Conservation (phyloP, 2,113 vertebrate species). For the Sphyrna mokarran region DNA sequence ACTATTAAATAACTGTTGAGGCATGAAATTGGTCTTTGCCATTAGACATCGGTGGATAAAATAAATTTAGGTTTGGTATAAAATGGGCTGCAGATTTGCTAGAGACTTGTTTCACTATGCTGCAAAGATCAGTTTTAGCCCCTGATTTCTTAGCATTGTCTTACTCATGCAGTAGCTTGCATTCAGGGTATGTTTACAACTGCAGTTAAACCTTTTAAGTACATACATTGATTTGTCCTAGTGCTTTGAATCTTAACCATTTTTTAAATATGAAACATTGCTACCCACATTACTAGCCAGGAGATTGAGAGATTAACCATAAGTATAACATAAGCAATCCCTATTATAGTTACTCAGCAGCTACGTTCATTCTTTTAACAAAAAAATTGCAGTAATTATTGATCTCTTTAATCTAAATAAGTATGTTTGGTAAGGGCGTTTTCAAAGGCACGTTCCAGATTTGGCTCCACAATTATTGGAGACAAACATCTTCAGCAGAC, state of each 20-base stretch:
- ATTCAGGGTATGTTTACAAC: background rate
- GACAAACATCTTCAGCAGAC: background rate
- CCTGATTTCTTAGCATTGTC: background rate
- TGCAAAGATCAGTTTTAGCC: background rate
- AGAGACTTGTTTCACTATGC: background rate
- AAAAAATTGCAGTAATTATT: constrained; percentile 1
- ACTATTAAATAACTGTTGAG: background rate
- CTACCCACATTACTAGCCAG: background rate
- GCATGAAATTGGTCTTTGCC: background rate
- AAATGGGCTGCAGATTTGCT: background rate
- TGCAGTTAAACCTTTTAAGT: constrained; percentile 1
- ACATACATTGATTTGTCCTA: background rate
- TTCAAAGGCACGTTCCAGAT: background rate
- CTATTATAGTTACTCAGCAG: background rate
- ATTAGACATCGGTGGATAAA: background rate
- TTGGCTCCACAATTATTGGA: constrained; percentile 26
- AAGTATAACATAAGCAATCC: background rate
- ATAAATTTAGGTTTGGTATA: background rate
- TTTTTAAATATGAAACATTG: background rate
- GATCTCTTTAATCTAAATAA: background rate
- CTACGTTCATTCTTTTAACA: background rate
- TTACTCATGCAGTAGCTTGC: background rate
- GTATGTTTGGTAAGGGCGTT: background rate
- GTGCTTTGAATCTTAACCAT: background rate
- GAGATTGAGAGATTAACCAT: background rate